These are phyloP conservation scores for Baryphthengus martii DNA, from an alignment of 2,113 vertebrate species.

Conservation along the genomic window DNA sequence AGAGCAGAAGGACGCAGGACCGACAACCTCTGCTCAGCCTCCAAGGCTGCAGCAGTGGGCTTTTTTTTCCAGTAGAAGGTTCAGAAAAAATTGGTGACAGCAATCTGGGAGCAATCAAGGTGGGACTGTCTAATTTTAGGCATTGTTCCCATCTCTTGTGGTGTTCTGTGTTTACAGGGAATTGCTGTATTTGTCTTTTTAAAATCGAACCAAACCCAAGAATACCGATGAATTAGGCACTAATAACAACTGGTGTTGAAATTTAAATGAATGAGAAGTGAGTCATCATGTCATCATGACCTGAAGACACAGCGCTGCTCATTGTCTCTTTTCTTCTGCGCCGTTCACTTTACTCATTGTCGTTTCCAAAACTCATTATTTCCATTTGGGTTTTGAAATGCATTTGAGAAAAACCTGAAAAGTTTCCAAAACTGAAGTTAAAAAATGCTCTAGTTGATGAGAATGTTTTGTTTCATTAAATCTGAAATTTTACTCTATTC, in stretches of 20 bases:
- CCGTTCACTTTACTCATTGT: neutral
- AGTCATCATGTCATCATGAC: neutral
- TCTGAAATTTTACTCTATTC: neutral
- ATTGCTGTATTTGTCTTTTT: neutral
- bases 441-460: neutral
- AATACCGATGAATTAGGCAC: neutral
- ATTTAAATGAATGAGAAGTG: neutral
- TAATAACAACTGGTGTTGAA: neutral
- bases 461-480: neutral
- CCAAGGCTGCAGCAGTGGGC: neutral
- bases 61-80: neutral
- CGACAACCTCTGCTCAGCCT: neutral
- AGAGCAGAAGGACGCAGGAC: neutral
- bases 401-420: neutral
- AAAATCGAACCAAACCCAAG: neutral
- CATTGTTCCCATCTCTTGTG: neutral
- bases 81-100: neutral
- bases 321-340: neutral
- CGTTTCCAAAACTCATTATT: neutral
- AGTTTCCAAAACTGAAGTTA: neutral
- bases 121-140: neutral
- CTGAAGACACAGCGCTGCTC: neutral
- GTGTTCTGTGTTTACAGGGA: neutral
- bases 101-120: neutral
- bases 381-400: neutral